Percentiles rank a stretch among this genome's conserved stretches.
phyloP scores from a whole-genome alignment of 64 coral and sea anemone species.

The Platygyra sinensis region DNA sequence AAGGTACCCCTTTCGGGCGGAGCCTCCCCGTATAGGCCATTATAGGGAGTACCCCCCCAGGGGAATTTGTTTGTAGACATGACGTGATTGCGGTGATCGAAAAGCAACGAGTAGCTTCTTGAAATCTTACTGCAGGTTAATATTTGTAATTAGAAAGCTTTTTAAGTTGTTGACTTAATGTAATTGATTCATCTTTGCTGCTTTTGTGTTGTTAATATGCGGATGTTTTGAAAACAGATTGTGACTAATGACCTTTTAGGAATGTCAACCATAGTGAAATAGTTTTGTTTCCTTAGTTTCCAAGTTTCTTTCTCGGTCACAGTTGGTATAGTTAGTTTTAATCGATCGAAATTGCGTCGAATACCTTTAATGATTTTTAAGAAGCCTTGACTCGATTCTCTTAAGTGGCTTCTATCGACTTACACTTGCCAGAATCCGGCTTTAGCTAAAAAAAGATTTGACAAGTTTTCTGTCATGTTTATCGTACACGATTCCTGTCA shows the following conservation, averaged over 20 bases:
- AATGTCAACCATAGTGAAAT: slow-evolving; percentile 16
- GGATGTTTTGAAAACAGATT: slow-evolving; percentile 8
- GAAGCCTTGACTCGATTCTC: background rate
- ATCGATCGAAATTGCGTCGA: background rate
- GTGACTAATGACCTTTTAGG: background rate
- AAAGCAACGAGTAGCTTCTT: background rate
- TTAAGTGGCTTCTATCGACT: background rate
- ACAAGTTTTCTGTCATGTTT: background rate
- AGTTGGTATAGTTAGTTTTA: background rate
- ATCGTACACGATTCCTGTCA: background rate
- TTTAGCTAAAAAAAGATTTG: background rate
- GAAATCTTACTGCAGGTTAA: background rate
- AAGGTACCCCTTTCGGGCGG: too few relatives aligned
- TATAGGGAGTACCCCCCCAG: too few relatives aligned
- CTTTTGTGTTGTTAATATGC: slow-evolving; percentile 13
- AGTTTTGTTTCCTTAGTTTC: slow-evolving; percentile 22
- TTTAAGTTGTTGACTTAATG: background rate
- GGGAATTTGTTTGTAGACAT: too few relatives aligned
- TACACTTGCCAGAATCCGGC: background rate
- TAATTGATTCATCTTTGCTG: slow-evolving; percentile 10
- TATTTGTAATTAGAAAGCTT: background rate
- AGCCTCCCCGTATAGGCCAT: too few relatives aligned
- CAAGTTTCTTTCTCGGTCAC: background rate
- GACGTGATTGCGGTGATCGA: background rate
- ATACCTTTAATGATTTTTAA: background rate